A percentile compares a stretch with the other conserved stretches of the same genome.
Evolutionary conservation across 1,140 invertebrate species (phyloP).

Genomic region (Belonocnema kinseyi): DNA sequence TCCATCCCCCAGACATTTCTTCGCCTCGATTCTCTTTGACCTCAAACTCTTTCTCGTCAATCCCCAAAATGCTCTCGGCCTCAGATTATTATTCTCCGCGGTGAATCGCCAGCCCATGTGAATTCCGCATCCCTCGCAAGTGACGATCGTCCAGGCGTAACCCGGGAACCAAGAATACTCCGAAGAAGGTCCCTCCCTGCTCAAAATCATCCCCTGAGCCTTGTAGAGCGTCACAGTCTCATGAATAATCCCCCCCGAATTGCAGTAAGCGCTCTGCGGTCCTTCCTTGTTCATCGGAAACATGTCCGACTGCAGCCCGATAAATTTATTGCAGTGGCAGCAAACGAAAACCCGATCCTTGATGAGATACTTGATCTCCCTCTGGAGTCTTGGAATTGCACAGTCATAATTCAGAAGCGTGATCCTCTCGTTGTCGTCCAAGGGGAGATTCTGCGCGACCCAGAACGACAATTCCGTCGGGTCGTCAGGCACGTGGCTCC

Average conservation of each 20-base stretch:
- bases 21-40: conserved; percentile 41
- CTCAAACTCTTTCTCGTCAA: conserved; percentile 74
- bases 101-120: conserved; percentile 91
- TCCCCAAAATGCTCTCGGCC: conserved; percentile 84
- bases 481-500: conserved; percentile 78
- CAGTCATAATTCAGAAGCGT: conserved; percentile 80
- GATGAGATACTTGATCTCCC: conserved; percentile 78
- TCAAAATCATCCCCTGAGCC: conserved; percentile 78
- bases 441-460: conserved; percentile 84
- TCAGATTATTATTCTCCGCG: conserved; percentile 77
- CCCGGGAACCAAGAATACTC: conserved; percentile 92
- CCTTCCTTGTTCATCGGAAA: conserved; percentile 90
- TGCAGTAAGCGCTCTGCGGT: conserved; percentile 88
- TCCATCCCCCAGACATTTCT: not conserved
- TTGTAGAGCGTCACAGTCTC: conserved; percentile 87
- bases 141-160: conserved; percentile 87
- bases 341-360: conserved; percentile 81
- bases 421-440: conserved; percentile 79
- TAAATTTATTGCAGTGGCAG: conserved; percentile 77
- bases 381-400: conserved; percentile 82
- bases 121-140: conserved; percentile 80
- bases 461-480: conserved; percentile 85
- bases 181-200: conserved; percentile 77
- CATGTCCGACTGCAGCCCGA: conserved; percentile 83
- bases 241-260: conserved; percentile 86